phyloP scores from a whole-genome alignment of 1,140 invertebrate species.

The Condylostylus longicornis region DNA sequence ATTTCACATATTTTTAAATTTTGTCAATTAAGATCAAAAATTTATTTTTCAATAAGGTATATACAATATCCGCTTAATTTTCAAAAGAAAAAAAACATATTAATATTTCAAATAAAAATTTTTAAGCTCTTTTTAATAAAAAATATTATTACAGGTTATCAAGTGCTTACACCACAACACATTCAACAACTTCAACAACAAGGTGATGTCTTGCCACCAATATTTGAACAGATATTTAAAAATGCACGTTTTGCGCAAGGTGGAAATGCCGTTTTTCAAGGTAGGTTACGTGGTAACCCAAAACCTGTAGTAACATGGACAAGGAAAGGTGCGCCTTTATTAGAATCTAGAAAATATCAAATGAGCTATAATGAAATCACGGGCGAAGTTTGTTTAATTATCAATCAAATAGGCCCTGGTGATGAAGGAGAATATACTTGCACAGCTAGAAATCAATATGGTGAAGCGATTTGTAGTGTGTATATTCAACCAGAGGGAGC shows the following conservation, averaged over 20 bases:
- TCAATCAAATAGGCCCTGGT: slow-evolving; percentile 79
- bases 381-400: slow-evolving; percentile 60
- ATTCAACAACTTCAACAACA: slow-evolving; percentile 30
- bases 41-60: too few relatives aligned
- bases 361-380: slow-evolving; percentile 78
- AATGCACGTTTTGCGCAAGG: slow-evolving; percentile 88
- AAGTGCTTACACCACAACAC: background rate
- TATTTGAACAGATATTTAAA: slow-evolving; percentile 85
- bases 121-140: too few relatives aligned
- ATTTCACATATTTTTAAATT: too few relatives aligned
- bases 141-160: too few relatives aligned
- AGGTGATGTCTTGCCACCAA: slow-evolving; percentile 63
- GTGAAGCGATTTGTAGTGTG: slow-evolving; percentile 88
- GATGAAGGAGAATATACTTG: slow-evolving; percentile 94
- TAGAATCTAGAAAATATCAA: slow-evolving; percentile 66
- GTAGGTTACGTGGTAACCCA: slow-evolving; percentile 77
- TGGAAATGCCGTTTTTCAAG: slow-evolving; percentile 83
- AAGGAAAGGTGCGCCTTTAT: slow-evolving; percentile 66
- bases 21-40: too few relatives aligned
- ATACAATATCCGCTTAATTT: too few relatives aligned
- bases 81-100: too few relatives aligned
- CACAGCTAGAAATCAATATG: slow-evolving; percentile 80
- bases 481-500: slow-evolving; percentile 85
- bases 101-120: too few relatives aligned
- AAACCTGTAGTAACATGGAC: slow-evolving; percentile 91